Base-by-base conservation (phyloP, 1,140 invertebrate species). In the Vollenhovia emeryi region DNA sequence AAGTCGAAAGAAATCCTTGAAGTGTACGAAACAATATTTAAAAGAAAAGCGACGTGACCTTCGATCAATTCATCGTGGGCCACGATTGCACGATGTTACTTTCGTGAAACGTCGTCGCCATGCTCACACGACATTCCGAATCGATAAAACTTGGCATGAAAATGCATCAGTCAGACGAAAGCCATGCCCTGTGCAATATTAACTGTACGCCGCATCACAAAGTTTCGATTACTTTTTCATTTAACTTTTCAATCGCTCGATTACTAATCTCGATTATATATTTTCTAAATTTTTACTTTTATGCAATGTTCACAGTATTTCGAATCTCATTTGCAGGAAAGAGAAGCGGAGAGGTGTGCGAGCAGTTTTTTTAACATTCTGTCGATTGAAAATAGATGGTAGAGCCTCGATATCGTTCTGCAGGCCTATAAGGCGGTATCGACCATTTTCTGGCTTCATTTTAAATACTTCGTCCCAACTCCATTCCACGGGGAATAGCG, bases 121-220 rank as follows among this genome's bases (percentile, higher is more conserved):
- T 55, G 50, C 15, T 55, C 50, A 6, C n/a, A 36, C n/a, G 3
- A 74, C 48, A 9, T 45, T 69, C 8, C n/a, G 15, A 57, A 74
- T 74, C 50, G 15, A 74, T 74, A 74, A 57, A 74, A 24, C 48
- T 55, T 52, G 8, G n/a, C 48, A 73, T 2, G 48, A 71, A 71
- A 52, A 73, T 73, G 3, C 18, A 36, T 55, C 18, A 50, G 48
- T 50, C 48, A 50, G 18, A 36, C 9, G 18, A 55, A 15, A 74
- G 15, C 36, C 13, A 8, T 33, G n/a, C 9, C 6, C 18, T 52
- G 36, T 9, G 27, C n/a, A 36, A 74, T 55, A 55, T 55, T 55
- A 73, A 73, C 1, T 11, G 1, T 52, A 24, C 13, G n/a, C 50
- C 30, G 6, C 15, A 33, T 33, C 18, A 52, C 33, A 33, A 48